phyloP scores from a whole-genome alignment of 2,888 invertebrate genomes.

The Lycia hirtaria region DNA sequence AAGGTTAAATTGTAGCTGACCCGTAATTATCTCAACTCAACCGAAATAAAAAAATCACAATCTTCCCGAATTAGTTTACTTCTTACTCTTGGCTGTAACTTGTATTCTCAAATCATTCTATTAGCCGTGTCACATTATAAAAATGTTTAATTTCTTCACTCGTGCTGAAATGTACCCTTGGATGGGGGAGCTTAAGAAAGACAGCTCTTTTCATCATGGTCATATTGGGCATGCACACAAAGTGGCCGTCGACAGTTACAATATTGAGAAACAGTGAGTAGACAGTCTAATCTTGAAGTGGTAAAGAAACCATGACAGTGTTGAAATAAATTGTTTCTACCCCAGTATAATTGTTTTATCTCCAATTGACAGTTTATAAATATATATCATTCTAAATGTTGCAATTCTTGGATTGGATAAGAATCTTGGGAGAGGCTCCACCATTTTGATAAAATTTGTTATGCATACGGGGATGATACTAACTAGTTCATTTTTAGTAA shows the following conservation, averaged over 20 bases:
- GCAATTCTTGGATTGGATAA: too few species aligned
- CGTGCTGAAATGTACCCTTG: slow-evolving; percentile 26
- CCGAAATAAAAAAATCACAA: not conserved
- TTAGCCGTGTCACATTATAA: too few species aligned
- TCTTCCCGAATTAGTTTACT: slow-evolving; percentile 4
- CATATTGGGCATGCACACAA: slow-evolving; percentile 2
- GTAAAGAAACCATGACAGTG: too few species aligned
- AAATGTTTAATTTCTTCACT: slow-evolving; percentile 22
- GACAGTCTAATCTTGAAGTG: not conserved
- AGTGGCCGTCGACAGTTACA: not conserved
- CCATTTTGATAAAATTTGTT: too few species aligned
- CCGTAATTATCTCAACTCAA: slow-evolving; percentile 14
- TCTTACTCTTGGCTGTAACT: not conserved
- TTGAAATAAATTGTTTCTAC: too few species aligned
- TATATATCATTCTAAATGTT: too few species aligned
- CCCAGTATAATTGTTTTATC: too few species aligned
- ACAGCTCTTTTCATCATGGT: slow-evolving; percentile 6
- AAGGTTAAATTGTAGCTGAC: not conserved
- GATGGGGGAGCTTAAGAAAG: slow-evolving; percentile 29
- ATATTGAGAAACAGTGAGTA: slow-evolving; percentile 14
- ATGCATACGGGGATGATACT: too few species aligned
- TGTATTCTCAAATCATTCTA: too few species aligned
- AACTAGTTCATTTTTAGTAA: too few species aligned
- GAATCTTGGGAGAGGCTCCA: too few species aligned
- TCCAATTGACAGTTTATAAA: too few species aligned